phyloP scores from a whole-genome alignment of 1,140 invertebrate species.

The Conopomorpha cramerella region DNA sequence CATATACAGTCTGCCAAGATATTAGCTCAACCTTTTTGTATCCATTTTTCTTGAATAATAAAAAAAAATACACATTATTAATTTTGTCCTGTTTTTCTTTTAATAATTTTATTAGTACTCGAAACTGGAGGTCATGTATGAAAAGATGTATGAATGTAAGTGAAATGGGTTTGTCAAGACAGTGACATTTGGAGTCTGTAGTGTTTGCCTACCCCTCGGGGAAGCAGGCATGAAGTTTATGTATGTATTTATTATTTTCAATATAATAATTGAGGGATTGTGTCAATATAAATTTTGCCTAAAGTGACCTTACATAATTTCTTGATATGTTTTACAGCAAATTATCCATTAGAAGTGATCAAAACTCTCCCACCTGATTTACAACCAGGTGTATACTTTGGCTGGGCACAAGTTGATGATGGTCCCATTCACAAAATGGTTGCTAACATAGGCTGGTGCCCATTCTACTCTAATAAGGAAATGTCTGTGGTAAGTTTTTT shows the following conservation, averaged over 20 bases:
- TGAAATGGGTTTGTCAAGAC: background rate
- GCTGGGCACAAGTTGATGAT: conserved; percentile 82
- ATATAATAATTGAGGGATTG: background rate
- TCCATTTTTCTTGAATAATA: background rate
- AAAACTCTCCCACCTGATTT: conserved; percentile 75
- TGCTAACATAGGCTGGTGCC: conserved; percentile 95
- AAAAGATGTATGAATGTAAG: too few species aligned
- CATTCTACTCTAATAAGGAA: conserved; percentile 90
- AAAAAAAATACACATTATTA: too few species aligned
- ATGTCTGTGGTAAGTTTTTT: conserved; percentile 90
- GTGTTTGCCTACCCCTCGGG: too few species aligned
- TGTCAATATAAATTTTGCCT: too few species aligned
- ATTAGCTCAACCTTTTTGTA: background rate
- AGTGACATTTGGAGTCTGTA: too few species aligned
- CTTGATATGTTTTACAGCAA: conserved; percentile 68
- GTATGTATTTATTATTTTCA: background rate
- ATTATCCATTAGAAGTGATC: conserved; percentile 81
- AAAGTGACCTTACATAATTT: too few species aligned
- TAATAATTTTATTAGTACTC: too few species aligned
- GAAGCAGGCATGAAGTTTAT: too few species aligned
- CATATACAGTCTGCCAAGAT: too few species aligned
- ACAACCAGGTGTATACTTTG: conserved; percentile 88
- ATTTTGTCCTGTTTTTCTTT: too few species aligned
- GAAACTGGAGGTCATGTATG: too few species aligned
- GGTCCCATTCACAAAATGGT: conserved; percentile 89